Base-by-base conservation (phyloP, 2,888 invertebrate genomes). In the Hirtodrosophila confusa region DNA sequence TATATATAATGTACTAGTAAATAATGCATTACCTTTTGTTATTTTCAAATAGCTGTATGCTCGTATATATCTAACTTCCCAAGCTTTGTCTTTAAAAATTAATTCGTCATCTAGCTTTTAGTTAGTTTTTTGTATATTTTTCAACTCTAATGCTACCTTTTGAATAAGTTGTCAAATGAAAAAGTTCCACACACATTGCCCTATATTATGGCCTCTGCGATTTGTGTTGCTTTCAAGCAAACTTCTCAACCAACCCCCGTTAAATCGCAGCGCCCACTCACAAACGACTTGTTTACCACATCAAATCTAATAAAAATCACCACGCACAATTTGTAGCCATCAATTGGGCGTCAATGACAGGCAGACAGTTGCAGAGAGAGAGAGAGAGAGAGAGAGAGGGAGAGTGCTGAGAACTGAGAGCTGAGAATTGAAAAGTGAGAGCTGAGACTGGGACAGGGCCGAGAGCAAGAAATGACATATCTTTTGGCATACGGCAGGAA, bases 301-400 rank as follows among this genome's bases (percentile, higher is more conserved):
- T 70, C 64, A 61, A 77, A 86, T 71, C 71, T 66, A 88, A 77
- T 88, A 69, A 70, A 76, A 75, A 69, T 72, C 88, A 69, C 44
- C 63, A 69, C 63, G 61, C 73, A 69, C 80, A 76, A 79, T 78
- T 80, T 80, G 75, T 66, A 62, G 72, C 64, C 64, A 68, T 83
- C 70, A 76, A 80, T 77, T 71, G 71, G 53, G 48, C 58, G 45
- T 60, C 56, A 55, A 54, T 78, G 80, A 68, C 65, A 66, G 60
- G 5, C 61, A 57, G 76, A 56, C 50, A 55, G 51, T 8, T 33
- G 36, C 27, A 39, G 11, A 8, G 29, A 45, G 35, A 41, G 45
- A 43, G 36, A 43, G 27, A 39, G 3, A 17, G 7, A n/a, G n/a
- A n/a, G n/a, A 39, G 37, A 54, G 17, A 17, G 35, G 47, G 6